phyloP scores from a whole-genome alignment of 2,797 vertebrate species.

The Graptemys geographica region DNA sequence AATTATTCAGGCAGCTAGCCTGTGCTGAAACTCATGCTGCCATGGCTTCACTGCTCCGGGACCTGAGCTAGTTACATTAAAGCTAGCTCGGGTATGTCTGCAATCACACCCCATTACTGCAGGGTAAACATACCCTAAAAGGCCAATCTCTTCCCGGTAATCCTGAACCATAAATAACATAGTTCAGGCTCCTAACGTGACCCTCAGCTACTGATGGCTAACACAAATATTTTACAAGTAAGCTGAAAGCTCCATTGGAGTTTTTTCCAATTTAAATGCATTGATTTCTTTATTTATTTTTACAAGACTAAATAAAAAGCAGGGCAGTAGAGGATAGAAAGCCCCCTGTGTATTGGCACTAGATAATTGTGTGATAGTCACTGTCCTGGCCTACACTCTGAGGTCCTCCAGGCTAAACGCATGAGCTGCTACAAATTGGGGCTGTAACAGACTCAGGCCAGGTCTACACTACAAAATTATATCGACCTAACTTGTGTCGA shows the following conservation, averaged over 20 bases:
- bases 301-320: neutral
- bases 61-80: neutral
- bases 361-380: neutral
- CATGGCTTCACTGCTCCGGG: too few relatives aligned
- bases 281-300: constrained; percentile 22
- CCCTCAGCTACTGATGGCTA: neutral
- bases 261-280: neutral
- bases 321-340: neutral
- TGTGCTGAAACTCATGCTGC: neutral
- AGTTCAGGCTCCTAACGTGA: neutral
- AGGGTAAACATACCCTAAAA: fast-evolving
- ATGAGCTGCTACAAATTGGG: too few relatives aligned
- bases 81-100: too few relatives aligned
- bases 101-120: too few relatives aligned
- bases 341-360: neutral
- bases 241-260: neutral
- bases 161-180: neutral
- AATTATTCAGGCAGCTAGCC: neutral
- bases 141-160: neutral
- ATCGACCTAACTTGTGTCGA: too few relatives aligned
- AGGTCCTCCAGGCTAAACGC: too few relatives aligned
- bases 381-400: neutral
- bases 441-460: too few relatives aligned
- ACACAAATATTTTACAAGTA: neutral
- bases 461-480: too few relatives aligned